Evolutionary conservation across 2,113 vertebrate species (phyloP), one percentile per base, ranked within the genome.

Genomic region (Apodemus speciosus): DNA sequence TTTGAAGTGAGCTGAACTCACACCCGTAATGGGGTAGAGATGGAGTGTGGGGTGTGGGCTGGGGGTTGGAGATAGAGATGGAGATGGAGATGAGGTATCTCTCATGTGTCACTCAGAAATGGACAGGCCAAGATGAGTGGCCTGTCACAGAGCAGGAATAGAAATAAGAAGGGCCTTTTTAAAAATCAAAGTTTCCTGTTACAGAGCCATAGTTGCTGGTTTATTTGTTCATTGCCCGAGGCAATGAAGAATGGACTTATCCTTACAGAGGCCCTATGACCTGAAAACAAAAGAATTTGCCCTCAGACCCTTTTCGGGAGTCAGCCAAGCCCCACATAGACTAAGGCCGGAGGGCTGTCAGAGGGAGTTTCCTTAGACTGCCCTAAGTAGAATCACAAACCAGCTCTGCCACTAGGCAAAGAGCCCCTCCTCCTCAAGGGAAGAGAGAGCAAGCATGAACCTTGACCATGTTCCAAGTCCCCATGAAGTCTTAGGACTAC

Each of bases 161-260:
- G 20, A 20, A 49, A 56, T 53, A 56, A 2, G 46, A 32, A n/a
- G 43, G 2, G 15, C 8, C 11, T 35, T 6, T 0, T 76, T 16
- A 10, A 35, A 40, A 66, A 75, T 76, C 23, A 38, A 84, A 89
- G n/a, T 77, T 86, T 56, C 6, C 20, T 14, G 11, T 62, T 3
- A 3, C 30, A 18, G 5, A 18, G 72, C 3, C 3, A 0, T 3
- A 0, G 10, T 7, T 27, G 1, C 16, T 76, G 0, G 6, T 21
- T 20, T 51, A 56, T 56, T n/a, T 89, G 73, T 38, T 77, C 9
- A 27, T 66, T 66, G 11, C 35, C 73, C 11, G 1, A 3, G 32
- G 58, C 20, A 0, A 1, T 3, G 11, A 51, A 13, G 35, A 79
- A 23, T 0, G 3, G 16, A 0, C 3, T 6, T 0, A 0, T 2